Evolutionary conservation across 2,888 invertebrate genomes (phyloP), one percentile per base, ranked within the genome.

Genomic region (Sphinx pinastri): DNA sequence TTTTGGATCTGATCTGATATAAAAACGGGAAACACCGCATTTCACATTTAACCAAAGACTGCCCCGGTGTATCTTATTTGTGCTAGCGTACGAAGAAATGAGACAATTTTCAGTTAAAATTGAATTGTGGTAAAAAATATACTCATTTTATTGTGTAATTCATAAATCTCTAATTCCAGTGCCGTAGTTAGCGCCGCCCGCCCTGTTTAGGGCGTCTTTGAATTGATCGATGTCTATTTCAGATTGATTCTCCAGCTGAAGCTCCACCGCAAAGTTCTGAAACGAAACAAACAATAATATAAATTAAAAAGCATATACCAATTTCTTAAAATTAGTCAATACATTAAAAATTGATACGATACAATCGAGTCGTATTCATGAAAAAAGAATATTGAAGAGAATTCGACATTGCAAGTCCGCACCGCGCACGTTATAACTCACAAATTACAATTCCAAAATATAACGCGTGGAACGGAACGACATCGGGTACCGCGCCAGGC

Each of bases 181-280:
- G 68, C 97, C 97, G 82, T 97, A 97, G 89, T 97, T 97, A 70
- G 97, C 97, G 75, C 97, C 97, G 54, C 97, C 97, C 71, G 97
- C 97, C 84, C 96, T 95, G 80, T 95, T 95, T 81, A 97, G 88
- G 73, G 95, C 95, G 71, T 96, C 95, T 81, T 95, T 95, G 86
- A 97, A 96, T 84, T 95, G 94, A 76, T 96, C 95, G 83, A 96
- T 95, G 82, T 96, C 95, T 87, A 97, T 94, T 83, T 97, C 97
- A 55, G 95, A 91, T 82, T 95, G 94, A 79, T 95, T 95, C 84
- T 96, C 96, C 81, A 96, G 91, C 86, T 96, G 96, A 77, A 97
- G 90, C 85, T 97, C 97, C 77, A 96, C 96, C 55, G 97, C 97
- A 82, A 97, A 97, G 90, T 96, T 97, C 97, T 97, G 94, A 58